Percentiles rank a stretch among this genome's conserved stretches.
Evolutionary conservation across 2,797 vertebrate genomes (phyloP).

Genomic region (Clarias platycephalus): DNA sequence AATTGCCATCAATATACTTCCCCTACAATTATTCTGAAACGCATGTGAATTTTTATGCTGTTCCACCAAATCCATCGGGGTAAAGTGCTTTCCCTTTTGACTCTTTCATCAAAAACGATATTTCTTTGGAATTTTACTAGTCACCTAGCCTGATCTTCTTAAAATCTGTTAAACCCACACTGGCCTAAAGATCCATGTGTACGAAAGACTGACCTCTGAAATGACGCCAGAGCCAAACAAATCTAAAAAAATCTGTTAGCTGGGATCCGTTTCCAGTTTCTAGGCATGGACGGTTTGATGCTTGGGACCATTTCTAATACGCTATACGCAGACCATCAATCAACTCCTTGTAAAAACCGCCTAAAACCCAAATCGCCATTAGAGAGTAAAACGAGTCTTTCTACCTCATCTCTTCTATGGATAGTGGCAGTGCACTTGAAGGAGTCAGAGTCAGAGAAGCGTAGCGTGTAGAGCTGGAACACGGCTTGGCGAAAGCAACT

Average conservation of each 20-base stretch:
- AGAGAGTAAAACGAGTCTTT: background rate
- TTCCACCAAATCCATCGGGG: background rate
- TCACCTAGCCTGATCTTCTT: background rate
- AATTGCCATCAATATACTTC: background rate
- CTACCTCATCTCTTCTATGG: background rate
- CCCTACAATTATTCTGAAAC: conserved; percentile 16
- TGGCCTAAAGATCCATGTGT: background rate
- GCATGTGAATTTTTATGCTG: conserved; percentile 6
- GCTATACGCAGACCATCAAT: background rate
- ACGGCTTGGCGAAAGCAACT: conserved; percentile 3
- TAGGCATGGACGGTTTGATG: background rate
- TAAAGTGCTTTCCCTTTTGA: background rate
- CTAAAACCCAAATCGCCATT: background rate
- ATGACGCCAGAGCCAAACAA: background rate
- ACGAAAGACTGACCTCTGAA: background rate
- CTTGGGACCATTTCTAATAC: background rate
- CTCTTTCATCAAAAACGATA: background rate
- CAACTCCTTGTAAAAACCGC: background rate
- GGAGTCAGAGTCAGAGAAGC: background rate
- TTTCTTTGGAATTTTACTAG: background rate
- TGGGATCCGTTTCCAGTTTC: background rate
- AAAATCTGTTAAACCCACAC: background rate
- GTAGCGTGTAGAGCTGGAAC: conserved; percentile 7
- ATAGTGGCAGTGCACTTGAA: conserved; percentile 1
- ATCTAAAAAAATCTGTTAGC: background rate